Conservation (phyloP, 2,888 invertebrate species). For the Phyllotreta striolata region DNA sequence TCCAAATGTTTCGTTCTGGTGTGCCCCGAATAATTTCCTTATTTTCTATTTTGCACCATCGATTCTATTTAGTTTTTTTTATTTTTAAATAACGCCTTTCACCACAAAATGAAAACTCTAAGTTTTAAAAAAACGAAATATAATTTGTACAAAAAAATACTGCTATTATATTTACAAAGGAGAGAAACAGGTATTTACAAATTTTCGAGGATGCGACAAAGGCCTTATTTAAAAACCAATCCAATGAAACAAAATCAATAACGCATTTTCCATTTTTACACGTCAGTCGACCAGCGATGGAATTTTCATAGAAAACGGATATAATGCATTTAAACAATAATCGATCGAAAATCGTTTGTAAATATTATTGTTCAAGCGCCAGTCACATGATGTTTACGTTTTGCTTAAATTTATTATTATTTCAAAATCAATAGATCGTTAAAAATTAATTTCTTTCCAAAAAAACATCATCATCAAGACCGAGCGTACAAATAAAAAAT, state of each 20-base stretch:
- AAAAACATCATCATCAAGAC: conserved; percentile 20
- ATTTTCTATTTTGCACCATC: conserved; percentile 56
- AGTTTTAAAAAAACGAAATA: conserved; percentile 49
- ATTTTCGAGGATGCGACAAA: conserved; percentile 41
- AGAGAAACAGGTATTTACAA: conserved; percentile 43
- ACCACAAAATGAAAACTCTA: conserved; percentile 43
- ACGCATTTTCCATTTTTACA: conserved; percentile 27
- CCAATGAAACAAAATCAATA: conserved; percentile 19
- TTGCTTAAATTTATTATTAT: too few species aligned
- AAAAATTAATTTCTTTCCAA: too few species aligned
- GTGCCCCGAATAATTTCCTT: conserved; percentile 38
- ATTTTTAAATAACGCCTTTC: conserved; percentile 48
- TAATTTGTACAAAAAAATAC: conserved; percentile 55
- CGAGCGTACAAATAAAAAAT: conserved; percentile 33
- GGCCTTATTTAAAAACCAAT: conserved; percentile 45
- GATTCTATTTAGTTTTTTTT: conserved; percentile 52
- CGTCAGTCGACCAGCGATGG: conserved; percentile 15
- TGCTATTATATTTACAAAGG: conserved; percentile 47
- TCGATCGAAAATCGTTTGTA: too few species aligned
- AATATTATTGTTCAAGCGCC: too few species aligned
- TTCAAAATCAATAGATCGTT: too few species aligned
- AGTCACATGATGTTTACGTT: too few species aligned
- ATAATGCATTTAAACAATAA: too few species aligned
- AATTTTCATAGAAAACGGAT: too few species aligned
- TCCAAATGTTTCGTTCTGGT: conserved; percentile 22